Evolutionary conservation across 2,888 invertebrate genomes (phyloP).

Genomic region (Helobdella robusta): DNA sequence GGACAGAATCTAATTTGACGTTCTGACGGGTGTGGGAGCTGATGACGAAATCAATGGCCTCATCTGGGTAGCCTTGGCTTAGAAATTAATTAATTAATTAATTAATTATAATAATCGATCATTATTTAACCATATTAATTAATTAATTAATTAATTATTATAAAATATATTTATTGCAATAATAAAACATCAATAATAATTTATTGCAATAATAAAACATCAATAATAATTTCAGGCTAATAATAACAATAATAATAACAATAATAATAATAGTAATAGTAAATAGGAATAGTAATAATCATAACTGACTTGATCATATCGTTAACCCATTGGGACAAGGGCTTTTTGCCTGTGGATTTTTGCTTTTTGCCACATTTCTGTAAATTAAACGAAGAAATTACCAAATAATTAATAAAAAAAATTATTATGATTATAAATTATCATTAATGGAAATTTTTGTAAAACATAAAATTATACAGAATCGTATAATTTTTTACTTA

Average conservation of each 20-base stretch:
- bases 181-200: no score
- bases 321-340: slow-evolving; percentile 11
- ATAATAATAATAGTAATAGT: no score
- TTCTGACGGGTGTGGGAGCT: slow-evolving; percentile 1
- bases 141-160: no score
- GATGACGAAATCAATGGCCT: slow-evolving; percentile 6
- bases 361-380: neutral
- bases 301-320: no score
- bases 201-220: neutral
- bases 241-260: neutral
- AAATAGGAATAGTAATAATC: no score
- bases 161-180: no score
- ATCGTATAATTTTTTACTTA: no score
- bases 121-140: no score
- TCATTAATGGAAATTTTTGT: no score
- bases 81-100: neutral
- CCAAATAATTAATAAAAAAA: neutral
- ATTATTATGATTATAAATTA: no score
- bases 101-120: no score
- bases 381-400: neutral
- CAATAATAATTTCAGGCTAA: neutral
- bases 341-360: neutral
- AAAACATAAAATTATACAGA: no score
- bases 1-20: neutral
- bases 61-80: slow-evolving; percentile 21